Percentiles rank a stretch among this genome's conserved stretches.
Evolutionary conservation across 2,113 vertebrate genomes (phyloP).

Genomic region (Rhea pennata): DNA sequence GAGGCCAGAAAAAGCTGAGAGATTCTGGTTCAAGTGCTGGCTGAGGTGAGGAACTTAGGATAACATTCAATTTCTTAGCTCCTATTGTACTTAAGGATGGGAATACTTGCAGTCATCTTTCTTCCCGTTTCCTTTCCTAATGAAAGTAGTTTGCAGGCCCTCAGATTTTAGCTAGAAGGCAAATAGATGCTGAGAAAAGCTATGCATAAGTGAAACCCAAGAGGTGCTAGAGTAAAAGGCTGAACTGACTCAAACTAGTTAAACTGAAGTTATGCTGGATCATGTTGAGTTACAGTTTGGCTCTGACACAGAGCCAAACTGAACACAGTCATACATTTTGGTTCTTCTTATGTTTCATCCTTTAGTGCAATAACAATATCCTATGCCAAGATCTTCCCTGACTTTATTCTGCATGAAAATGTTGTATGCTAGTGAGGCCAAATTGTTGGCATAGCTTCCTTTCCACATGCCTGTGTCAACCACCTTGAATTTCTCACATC

Average conservation of each 20-base stretch:
- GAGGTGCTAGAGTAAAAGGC: not conserved
- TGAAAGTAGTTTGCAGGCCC: not conserved
- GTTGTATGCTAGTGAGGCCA: not conserved
- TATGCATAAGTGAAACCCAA: not conserved
- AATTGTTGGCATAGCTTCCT: not conserved
- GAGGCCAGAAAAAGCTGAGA: not conserved
- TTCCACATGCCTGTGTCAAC: not conserved
- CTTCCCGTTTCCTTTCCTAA: not conserved
- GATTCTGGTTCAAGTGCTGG: not conserved
- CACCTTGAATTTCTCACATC: not conserved
- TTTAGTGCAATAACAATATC: not conserved
- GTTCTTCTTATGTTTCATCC: not conserved
- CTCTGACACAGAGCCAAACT: not conserved
- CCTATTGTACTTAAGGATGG: not conserved
- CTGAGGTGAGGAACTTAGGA: not conserved
- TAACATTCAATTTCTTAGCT: not conserved
- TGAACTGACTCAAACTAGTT: not conserved
- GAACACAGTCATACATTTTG: not conserved
- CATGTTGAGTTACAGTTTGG: accelerated
- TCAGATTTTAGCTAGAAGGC: not conserved
- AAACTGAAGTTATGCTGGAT: not conserved
- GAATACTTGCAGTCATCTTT: not conserved
- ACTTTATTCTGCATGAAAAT: not conserved
- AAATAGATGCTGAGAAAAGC: not conserved
- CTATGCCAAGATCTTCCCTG: not conserved